Base-by-base conservation (phyloP, 2,888 invertebrate species). In the Zeuzera pyrina region DNA sequence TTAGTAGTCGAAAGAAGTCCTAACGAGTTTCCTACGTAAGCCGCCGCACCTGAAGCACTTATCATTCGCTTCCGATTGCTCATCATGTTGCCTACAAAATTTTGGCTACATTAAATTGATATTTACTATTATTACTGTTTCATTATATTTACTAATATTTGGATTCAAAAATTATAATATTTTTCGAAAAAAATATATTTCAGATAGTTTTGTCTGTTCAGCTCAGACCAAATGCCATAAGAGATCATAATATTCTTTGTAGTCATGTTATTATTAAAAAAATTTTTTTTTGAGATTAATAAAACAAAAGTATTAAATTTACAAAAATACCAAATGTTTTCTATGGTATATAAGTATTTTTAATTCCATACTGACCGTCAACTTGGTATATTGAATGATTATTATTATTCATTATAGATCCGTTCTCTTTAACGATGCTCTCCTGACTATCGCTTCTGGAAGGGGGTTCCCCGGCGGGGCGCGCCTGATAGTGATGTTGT, bases 401-500 rank as follows among this genome's bases (percentile, higher is more conserved):
- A 38, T 68, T 73, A 28, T 51, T 61, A 10, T 60, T 51, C 15
- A 57, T 43, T 3, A 57, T 40, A 1, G 58, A 42, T 2, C 67
- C 67, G 29, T 65, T 77, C 8, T 76, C 76, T 29, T 78, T 78
- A 3, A 49, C 11, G 39, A 40, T 31, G 41, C 55, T 65, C 35
- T 49, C 64, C 12, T 66, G 61, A 27, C 12, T 26, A 8, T 26
- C 26, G 12, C 12, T 26, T 15, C 7, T 29, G 1, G 74, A 52
- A 0, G 71, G 48, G 1, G 68, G 57, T 28, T 81, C 83, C 7
- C 86, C 85, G 0, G 91, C 84, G 1, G 93, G 93, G 4, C 93
- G 85, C 2, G 93, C 94, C 72, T 95, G 94, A 64, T 94, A 95
- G 64, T 95, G 95, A 83, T 96, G 95, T 61, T 95, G 95, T 55